A percentile compares a stretch with the other conserved stretches of the same genome.
These are phyloP conservation scores for Helleia helle DNA, from an alignment of 2,888 invertebrate genomes.

Conservation along the genomic window DNA sequence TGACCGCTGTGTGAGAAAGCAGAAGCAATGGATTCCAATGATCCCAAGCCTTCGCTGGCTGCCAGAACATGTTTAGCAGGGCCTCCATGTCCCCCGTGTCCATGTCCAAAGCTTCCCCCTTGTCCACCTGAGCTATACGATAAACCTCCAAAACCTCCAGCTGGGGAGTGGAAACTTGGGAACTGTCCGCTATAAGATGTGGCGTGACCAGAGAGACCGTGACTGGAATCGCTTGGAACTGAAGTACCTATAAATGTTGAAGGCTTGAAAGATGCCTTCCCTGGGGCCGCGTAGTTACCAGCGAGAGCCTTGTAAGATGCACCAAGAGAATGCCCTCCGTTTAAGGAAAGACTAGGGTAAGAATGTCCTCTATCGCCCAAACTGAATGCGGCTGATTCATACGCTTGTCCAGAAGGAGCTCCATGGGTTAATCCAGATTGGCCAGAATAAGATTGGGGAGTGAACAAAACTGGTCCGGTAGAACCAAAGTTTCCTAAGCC, in stretches of 20 bases:
- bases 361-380: constrained; percentile 30
- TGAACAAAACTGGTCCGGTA: constrained; percentile 58
- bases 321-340: constrained; percentile 29
- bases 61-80: constrained; percentile 36
- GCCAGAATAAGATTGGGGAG: constrained; percentile 39
- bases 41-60: constrained; percentile 35
- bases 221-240: constrained; percentile 42
- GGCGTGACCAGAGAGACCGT: constrained; percentile 38
- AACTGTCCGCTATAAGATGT: constrained; percentile 38
- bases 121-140: constrained; percentile 37
- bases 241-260: constrained; percentile 60
- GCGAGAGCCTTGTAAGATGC: constrained; percentile 40
- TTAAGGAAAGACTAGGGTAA: constrained; percentile 28
- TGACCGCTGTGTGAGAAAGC: constrained; percentile 48
- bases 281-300: constrained; percentile 36
- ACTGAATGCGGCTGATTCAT: constrained; percentile 30
- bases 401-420: constrained; percentile 24
- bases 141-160: constrained; percentile 27
- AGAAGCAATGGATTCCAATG: constrained; percentile 37
- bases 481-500: constrained; percentile 57
- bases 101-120: constrained; percentile 34
- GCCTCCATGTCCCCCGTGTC: constrained; percentile 39
- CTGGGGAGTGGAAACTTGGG: constrained; percentile 24
- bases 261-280: constrained; percentile 58
- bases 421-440: constrained; percentile 33